Evolutionary conservation across 2,888 invertebrate genomes (phyloP).

Genomic region (Protonemura montana): DNA sequence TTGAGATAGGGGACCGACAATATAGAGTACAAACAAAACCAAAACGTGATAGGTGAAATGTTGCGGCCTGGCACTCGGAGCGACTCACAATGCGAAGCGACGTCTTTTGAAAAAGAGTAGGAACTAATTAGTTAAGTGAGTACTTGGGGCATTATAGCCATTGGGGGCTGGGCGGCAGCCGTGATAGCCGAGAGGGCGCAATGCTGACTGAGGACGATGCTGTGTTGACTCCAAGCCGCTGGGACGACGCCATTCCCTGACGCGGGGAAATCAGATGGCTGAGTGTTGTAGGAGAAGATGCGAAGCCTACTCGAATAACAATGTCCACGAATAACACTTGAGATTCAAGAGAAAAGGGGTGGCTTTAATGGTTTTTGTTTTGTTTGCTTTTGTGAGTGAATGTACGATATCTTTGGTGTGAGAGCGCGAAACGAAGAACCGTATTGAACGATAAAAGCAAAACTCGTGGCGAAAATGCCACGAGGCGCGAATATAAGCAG

Average conservation of each 20-base stretch:
- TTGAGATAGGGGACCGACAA: constrained; percentile 44
- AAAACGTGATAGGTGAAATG: background rate
- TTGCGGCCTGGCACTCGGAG: background rate
- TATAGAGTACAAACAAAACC: constrained; percentile 34
- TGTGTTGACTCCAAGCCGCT: background rate
- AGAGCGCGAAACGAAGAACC: background rate
- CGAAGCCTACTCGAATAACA: constrained; percentile 24
- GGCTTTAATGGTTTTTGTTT: constrained; percentile 34
- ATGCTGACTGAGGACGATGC: background rate
- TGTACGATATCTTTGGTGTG: constrained; percentile 29
- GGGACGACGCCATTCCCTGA: background rate
- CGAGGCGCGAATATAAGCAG: background rate
- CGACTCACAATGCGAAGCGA: background rate
- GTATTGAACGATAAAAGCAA: constrained; percentile 39
- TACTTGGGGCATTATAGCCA: constrained; percentile 9
- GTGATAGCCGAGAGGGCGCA: background rate
- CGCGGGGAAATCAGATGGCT: constrained; percentile 25
- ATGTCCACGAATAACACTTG: constrained; percentile 26
- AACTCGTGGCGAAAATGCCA: constrained; percentile 24
- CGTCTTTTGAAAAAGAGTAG: constrained; percentile 31
- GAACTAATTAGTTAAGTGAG: constrained; percentile 39
- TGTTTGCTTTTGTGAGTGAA: constrained; percentile 37
- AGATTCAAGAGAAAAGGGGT: constrained; percentile 28
- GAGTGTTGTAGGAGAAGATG: background rate
- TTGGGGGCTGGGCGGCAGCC: background rate